A percentile compares a stretch with the other conserved stretches of the same genome.
Evolutionary conservation across 2,113 vertebrate genomes (phyloP).

Genomic region (Ranitomeya variabilis): DNA sequence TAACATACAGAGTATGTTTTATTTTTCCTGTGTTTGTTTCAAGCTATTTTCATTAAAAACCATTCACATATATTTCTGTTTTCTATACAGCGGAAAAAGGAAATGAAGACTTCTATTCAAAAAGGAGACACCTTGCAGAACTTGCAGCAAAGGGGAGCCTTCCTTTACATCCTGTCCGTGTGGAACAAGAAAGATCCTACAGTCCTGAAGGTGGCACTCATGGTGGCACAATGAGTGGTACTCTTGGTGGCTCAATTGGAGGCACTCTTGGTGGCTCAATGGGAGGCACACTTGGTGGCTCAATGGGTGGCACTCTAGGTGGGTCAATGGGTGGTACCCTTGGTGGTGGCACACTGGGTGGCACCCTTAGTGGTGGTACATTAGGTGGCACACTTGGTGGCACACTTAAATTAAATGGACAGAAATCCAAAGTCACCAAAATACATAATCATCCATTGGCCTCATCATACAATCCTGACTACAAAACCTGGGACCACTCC

Average conservation of each 20-base stretch:
- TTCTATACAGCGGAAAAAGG: conserved; percentile 85
- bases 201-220: conserved; percentile 80
- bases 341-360: conserved; percentile 18
- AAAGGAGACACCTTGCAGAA: conserved; percentile 88
- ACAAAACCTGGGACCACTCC: conserved; percentile 91
- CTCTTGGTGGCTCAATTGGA: neutral
- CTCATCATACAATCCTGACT: conserved; percentile 87
- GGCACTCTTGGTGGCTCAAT: neutral
- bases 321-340: neutral
- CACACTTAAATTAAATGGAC: conserved; percentile 82
- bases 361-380: conserved; percentile 1
- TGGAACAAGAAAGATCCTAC: conserved; percentile 86
- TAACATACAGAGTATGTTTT: neutral
- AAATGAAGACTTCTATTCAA: conserved; percentile 90
- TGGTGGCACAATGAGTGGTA: conserved; percentile 15
- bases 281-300: conserved; percentile 1
- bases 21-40: neutral
- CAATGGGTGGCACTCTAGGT: neutral
- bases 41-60: neutral
- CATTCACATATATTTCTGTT: conserved; percentile 47
- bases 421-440: conserved; percentile 81
- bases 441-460: conserved; percentile 82
- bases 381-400: conserved; percentile 66
- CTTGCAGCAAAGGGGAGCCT: conserved; percentile 87
- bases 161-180: conserved; percentile 85